A percentile compares a stretch with the other conserved stretches of the same genome.
Evolutionary conservation across 2,888 invertebrate species (phyloP).

Genomic region (Ornithoptera alexandrae): DNA sequence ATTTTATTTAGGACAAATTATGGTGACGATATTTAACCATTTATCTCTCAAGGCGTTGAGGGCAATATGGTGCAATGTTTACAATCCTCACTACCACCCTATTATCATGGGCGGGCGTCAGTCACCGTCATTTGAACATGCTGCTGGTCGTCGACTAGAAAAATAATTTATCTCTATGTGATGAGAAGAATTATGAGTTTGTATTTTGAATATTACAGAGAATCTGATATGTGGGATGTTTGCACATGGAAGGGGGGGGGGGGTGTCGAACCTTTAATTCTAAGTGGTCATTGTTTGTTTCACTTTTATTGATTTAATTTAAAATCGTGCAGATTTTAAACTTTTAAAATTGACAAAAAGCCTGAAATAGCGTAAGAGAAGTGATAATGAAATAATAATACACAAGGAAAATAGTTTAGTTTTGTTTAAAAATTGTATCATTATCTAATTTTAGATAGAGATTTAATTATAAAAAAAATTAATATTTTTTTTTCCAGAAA

Average conservation of each 20-base stretch:
- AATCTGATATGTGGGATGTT: not conserved
- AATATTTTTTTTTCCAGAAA: not conserved
- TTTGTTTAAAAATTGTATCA: not conserved
- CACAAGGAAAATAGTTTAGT: not conserved
- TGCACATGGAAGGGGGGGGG: not conserved
- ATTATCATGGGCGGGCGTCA: no score
- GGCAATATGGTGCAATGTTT: no score
- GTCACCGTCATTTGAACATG: no score
- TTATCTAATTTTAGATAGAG: not conserved
- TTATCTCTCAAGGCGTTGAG: no score
- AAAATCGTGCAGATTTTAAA: not conserved
- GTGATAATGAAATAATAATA: not conserved
- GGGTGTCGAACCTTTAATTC: not conserved
- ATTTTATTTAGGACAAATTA: no score
- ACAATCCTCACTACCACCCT: no score
- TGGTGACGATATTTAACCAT: no score
- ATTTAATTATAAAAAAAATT: not conserved
- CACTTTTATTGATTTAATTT: not conserved
- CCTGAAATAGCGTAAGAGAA: no score
- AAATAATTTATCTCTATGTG: no score
- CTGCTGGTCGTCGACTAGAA: no score
- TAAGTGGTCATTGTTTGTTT: not conserved
- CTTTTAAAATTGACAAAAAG: not conserved
- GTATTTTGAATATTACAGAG: not conserved
- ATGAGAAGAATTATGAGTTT: no score